Conservation (phyloP, 1,140 invertebrate species). For the Ctenoplectra terminalis region DNA sequence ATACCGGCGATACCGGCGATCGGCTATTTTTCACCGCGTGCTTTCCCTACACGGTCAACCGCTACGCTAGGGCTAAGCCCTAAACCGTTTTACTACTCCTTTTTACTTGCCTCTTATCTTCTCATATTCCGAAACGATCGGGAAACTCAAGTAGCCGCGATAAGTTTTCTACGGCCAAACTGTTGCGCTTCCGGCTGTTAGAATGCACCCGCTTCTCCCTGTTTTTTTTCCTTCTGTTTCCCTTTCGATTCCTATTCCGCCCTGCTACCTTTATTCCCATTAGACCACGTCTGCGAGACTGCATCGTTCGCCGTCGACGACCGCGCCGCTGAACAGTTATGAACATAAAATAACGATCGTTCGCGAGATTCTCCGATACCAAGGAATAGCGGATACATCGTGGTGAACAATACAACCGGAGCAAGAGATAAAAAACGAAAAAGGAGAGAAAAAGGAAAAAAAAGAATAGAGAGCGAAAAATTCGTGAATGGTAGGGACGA, state of each 20-base stretch:
- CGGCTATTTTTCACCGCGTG: slow-evolving; percentile 9
- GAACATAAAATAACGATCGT: slow-evolving; percentile 17
- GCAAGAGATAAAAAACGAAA: not conserved
- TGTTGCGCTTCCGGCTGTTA: slow-evolving; percentile 53
- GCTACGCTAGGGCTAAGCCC: not conserved
- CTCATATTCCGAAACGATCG: slow-evolving; percentile 17
- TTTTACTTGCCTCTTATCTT: slow-evolving; percentile 17
- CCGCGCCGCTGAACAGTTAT: slow-evolving; percentile 21
- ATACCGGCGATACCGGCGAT: slow-evolving; percentile 11
- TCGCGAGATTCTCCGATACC: not conserved
- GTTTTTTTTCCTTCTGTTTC: not conserved
- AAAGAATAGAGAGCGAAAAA: too few relatives aligned
- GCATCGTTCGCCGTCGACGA: not conserved
- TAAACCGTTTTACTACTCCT: slow-evolving; percentile 39
- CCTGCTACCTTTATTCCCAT: slow-evolving; percentile 1
- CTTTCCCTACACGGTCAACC: not conserved
- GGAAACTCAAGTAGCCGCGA: slow-evolving; percentile 30
- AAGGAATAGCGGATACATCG: not conserved
- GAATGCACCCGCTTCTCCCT: slow-evolving; percentile 11
- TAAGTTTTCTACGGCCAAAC: slow-evolving; percentile 59
- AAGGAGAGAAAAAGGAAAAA: too few relatives aligned
- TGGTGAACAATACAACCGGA: not conserved
- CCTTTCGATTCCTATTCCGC: slow-evolving; percentile 17
- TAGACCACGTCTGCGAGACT: not conserved
- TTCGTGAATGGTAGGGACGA: too few relatives aligned